Evolutionary conservation across 2,888 invertebrate species (phyloP).

Genomic region (Tachina grossa): DNA sequence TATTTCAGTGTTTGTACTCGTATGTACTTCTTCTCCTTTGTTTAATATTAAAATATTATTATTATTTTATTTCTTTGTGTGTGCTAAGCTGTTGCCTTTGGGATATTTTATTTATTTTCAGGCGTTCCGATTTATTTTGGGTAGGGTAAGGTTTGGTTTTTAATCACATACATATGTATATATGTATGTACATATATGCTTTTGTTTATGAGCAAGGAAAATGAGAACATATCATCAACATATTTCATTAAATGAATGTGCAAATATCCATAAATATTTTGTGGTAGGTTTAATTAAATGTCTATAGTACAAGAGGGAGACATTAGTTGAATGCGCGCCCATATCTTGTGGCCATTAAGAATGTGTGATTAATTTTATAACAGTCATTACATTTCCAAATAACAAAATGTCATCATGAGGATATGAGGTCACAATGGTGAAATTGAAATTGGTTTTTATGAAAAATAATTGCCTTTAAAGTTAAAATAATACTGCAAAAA

Average conservation of each 20-base stretch:
- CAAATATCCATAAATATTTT: not conserved
- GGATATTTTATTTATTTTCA: not conserved
- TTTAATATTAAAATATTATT: slow-evolving; percentile 28
- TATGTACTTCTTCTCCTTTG: not conserved
- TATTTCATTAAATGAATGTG: slow-evolving; percentile 10
- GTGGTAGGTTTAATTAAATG: slow-evolving; percentile 43
- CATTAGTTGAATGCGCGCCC: slow-evolving; percentile 41
- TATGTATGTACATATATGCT: not conserved
- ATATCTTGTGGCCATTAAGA: slow-evolving; percentile 29
- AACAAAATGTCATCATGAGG: not conserved
- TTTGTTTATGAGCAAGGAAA: slow-evolving; percentile 27
- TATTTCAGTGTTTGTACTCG: not conserved
- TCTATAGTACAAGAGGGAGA: slow-evolving; percentile 9
- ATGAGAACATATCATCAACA: slow-evolving; percentile 20
- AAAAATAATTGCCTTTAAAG: too few relatives aligned
- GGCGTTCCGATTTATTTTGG: slow-evolving; percentile 37
- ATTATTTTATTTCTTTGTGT: slow-evolving; percentile 27
- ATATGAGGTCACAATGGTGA: not conserved
- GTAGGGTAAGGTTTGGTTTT: slow-evolving; percentile 61
- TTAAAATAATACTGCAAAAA: too few relatives aligned
- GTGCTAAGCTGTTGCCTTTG: not conserved
- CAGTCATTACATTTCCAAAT: not conserved
- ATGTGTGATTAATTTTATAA: slow-evolving; percentile 37
- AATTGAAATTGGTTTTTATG: too few relatives aligned
- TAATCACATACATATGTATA: slow-evolving; percentile 5